Evolutionary conservation across 1,140 invertebrate genomes (phyloP).

Genomic region (Drosophila willistoni): DNA sequence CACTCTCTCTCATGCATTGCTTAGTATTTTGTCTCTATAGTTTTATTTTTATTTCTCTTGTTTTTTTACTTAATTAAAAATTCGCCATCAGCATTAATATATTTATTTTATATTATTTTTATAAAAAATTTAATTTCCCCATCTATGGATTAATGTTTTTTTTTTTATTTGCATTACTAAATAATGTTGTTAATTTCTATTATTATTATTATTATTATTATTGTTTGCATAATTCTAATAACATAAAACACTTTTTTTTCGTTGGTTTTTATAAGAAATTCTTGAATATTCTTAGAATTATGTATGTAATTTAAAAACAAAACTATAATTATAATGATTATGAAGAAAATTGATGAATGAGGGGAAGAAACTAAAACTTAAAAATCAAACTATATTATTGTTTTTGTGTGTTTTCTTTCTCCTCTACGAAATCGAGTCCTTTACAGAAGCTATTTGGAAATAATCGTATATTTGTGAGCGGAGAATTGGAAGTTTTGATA

Average conservation of each 20-base stretch:
- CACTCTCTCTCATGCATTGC: conserved; percentile 13
- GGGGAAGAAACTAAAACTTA: conserved; percentile 38
- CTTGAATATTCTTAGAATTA: conserved; percentile 33
- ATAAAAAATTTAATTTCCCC: not conserved
- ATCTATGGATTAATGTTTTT: not conserved
- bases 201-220: conserved; percentile 54
- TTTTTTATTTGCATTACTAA: conserved; percentile 39
- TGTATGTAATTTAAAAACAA: conserved; percentile 42
- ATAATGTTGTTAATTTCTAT: conserved; percentile 71
- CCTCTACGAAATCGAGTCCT: too few relatives aligned
- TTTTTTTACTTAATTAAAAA: conserved; percentile 23
- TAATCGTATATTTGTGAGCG: too few relatives aligned
- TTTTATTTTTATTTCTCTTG: conserved; percentile 23
- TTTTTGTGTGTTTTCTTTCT: conserved; percentile 10
- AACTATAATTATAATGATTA: conserved; percentile 53
- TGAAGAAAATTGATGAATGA: not conserved
- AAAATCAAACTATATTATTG: conserved; percentile 3
- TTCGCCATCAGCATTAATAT: conserved; percentile 68
- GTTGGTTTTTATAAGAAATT: conserved; percentile 20
- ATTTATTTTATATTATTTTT: conserved; percentile 54
- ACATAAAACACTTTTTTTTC: conserved; percentile 35
- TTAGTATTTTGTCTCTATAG: not conserved
- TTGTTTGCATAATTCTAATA: conserved; percentile 72
- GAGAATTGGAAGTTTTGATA: too few relatives aligned
- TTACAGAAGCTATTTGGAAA: too few relatives aligned